phyloP scores from a whole-genome alignment of 2,797 vertebrate genomes.

The Spinus olivaceus region DNA sequence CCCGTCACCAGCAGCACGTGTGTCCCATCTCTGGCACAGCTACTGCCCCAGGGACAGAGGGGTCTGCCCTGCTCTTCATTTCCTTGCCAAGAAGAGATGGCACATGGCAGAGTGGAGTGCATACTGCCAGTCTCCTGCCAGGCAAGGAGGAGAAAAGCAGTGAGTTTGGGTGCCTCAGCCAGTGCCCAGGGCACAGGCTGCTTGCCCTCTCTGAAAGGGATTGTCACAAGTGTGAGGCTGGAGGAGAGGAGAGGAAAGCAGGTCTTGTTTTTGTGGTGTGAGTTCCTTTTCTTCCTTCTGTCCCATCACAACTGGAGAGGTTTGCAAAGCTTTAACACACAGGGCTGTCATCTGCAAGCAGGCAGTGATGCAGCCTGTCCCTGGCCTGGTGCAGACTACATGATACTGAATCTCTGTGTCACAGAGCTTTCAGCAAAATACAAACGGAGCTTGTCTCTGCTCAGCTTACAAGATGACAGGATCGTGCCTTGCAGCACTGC shows the following conservation, averaged over 20 bases:
- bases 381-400: not conserved
- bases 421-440: not conserved
- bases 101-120: fast-evolving
- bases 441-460: not conserved
- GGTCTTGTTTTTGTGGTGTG: not conserved
- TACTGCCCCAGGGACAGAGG: not conserved
- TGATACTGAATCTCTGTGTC: not conserved
- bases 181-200: not conserved
- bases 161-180: not conserved
- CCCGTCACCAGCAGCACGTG: fast-evolving
- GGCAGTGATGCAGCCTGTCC: not conserved
- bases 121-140: not conserved
- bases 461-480: not conserved
- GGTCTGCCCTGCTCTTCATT: not conserved
- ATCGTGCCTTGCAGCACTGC: not conserved
- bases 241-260: not conserved
- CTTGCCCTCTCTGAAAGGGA: not conserved
- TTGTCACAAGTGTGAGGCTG: not conserved
- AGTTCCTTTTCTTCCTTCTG: not conserved
- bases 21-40: fast-evolving
- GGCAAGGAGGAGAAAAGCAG: not conserved
- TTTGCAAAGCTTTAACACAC: not conserved
- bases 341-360: not conserved
- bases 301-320: not conserved
- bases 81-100: not conserved